phyloP scores from a whole-genome alignment of 2,888 invertebrate genomes.

The Tiphia femorata region DNA sequence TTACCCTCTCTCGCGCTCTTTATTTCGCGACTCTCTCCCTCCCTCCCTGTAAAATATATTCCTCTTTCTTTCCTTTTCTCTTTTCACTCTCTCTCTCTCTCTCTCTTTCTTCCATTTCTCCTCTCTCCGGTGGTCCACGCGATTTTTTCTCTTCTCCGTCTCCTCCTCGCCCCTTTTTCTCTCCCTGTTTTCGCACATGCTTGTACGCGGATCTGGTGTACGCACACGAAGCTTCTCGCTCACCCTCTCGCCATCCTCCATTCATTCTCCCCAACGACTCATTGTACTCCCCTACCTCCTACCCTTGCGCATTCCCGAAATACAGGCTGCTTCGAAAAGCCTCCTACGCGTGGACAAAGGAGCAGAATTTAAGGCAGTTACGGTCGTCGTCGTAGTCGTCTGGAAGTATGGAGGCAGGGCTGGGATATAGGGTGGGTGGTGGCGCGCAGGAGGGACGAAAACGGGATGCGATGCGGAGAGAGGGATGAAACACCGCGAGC shows the following conservation, averaged over 20 bases:
- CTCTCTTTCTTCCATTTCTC: constrained; percentile 13
- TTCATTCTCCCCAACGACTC: constrained; percentile 16
- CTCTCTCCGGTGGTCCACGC: constrained; percentile 9
- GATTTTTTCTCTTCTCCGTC: constrained; percentile 21
- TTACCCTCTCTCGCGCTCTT: constrained; percentile 7
- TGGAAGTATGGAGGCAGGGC: too few relatives aligned
- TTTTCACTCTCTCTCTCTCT: constrained; percentile 8
- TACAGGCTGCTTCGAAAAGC: constrained; percentile 27
- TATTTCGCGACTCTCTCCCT: too few relatives aligned
- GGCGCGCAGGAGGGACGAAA: constrained; percentile 2
- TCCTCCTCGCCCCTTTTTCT: constrained; percentile 8
- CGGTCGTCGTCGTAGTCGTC: too few relatives aligned
- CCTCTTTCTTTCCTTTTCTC: too few relatives aligned
- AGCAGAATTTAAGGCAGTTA: constrained; percentile 21
- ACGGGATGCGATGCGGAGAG: constrained; percentile 3
- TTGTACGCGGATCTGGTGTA: too few relatives aligned
- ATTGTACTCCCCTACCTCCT: constrained; percentile 28
- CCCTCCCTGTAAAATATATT: too few relatives aligned
- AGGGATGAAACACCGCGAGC: neutral
- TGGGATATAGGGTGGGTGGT: neutral
- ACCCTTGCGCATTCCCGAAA: constrained; percentile 8
- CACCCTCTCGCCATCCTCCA: constrained; percentile 4
- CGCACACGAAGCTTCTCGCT: too few relatives aligned
- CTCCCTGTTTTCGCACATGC: constrained; percentile 17
- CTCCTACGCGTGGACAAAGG: constrained; percentile 23